These are phyloP conservation scores for Tokudaia tokunoshimensis DNA, from an alignment of 2,797 vertebrate genomes.

Conservation along the genomic window DNA sequence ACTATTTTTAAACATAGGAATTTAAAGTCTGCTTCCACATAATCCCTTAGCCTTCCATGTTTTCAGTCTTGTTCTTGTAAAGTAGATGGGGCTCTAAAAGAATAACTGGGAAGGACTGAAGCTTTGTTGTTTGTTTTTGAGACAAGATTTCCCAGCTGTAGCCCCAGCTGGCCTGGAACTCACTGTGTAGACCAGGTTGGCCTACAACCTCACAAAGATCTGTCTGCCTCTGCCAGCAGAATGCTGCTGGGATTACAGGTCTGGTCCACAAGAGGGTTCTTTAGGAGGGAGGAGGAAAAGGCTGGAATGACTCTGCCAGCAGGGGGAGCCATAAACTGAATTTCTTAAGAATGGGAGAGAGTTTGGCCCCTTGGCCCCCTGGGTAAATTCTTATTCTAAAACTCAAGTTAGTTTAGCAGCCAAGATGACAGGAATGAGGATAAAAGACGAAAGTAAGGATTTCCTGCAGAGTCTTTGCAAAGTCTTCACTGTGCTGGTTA, in stretches of 20 bases:
- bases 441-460: conserved; percentile 5
- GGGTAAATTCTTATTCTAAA: conserved; percentile 41
- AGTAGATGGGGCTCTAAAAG: neutral
- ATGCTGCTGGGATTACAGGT: neutral
- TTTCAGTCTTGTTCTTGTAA: conserved; percentile 37
- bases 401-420: neutral
- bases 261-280: neutral
- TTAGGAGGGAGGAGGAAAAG: neutral
- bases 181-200: neutral
- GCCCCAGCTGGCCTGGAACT: neutral
- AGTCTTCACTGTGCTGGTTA: neutral
- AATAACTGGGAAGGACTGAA: neutral
- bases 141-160: neutral
- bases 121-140: neutral
- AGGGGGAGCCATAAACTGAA: conserved; percentile 70
- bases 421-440: conserved; percentile 5
- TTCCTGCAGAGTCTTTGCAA: conserved; percentile 35
- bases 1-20: neutral
- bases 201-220: neutral
- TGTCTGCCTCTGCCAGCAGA: neutral
- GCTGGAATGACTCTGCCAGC: conserved; percentile 48
- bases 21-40: conserved; percentile 47
- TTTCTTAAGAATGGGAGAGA: conserved; percentile 58
- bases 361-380: neutral
- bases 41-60: neutral